Evolutionary conservation across 2,113 vertebrate species (phyloP).

Genomic region (Sylvilagus bachmani): DNA sequence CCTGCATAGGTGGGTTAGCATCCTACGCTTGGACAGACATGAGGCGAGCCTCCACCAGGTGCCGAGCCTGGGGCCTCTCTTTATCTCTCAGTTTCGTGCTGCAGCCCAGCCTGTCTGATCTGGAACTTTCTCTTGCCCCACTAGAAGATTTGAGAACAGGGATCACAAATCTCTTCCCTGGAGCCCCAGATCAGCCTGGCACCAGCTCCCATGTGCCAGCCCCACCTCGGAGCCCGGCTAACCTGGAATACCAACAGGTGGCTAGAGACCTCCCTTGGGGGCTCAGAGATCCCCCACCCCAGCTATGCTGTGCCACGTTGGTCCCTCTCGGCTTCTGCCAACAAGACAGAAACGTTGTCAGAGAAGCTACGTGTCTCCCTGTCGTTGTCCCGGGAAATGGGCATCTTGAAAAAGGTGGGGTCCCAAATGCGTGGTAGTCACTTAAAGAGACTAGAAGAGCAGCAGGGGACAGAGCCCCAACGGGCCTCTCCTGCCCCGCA

Average conservation of each 20-base stretch:
- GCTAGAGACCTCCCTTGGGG: not conserved
- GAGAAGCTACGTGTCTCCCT: not conserved
- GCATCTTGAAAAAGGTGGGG: not conserved
- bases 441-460: not conserved
- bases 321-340: not conserved
- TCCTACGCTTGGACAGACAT: not conserved
- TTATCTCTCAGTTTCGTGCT: not conserved
- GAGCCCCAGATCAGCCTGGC: not conserved
- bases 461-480: not conserved
- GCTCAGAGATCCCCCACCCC: not conserved
- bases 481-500: not conserved
- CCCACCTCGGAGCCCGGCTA: not conserved
- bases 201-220: too few species aligned
- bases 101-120: not conserved
- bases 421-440: not conserved
- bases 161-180: fast-evolving
- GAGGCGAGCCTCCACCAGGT: not conserved
- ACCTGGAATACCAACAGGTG: not conserved
- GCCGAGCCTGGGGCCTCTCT: not conserved
- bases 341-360: not conserved
- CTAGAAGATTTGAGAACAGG: not conserved
- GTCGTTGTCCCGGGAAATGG: not conserved
- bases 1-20: not conserved
- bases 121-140: not conserved
- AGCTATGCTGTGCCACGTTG: not conserved